Conservation (phyloP, 2,888 invertebrate species). For the Oxytorus armatus region DNA sequence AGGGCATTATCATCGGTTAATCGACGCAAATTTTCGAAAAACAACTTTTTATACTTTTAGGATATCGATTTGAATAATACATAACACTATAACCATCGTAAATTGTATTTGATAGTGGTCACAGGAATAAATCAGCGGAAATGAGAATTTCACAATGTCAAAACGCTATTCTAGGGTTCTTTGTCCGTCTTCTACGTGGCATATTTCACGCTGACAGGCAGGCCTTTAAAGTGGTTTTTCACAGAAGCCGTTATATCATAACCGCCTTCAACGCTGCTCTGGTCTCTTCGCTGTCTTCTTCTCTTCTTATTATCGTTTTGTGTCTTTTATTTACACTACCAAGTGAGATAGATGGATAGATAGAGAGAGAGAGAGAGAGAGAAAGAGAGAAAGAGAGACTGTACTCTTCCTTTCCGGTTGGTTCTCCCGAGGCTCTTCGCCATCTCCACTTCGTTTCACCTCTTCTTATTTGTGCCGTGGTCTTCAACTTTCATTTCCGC, state of each 20-base stretch:
- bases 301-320: slow-evolving; percentile 67
- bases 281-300: slow-evolving; percentile 45
- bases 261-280: slow-evolving; percentile 58
- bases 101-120: slow-evolving; percentile 11
- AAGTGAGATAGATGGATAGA: too few species aligned
- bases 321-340: slow-evolving; percentile 7
- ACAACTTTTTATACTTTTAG: not conserved
- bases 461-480: slow-evolving; percentile 41
- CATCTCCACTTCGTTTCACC: too few species aligned
- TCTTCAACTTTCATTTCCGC: slow-evolving; percentile 64
- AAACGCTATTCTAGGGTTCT: slow-evolving; percentile 11
- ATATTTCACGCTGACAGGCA: slow-evolving; percentile 77
- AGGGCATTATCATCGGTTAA: not conserved
- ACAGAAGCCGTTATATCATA: slow-evolving; percentile 72
- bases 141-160: slow-evolving; percentile 17
- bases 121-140: slow-evolving; percentile 20
- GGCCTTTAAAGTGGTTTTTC: slow-evolving; percentile 70
- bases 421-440: slow-evolving; percentile 20
- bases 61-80: not conserved
- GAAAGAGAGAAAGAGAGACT: slow-evolving; percentile 19
- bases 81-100: not conserved
- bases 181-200: slow-evolving; percentile 51
- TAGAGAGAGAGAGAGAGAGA: slow-evolving; percentile 18
- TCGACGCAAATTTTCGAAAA: not conserved
- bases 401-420: slow-evolving; percentile 21